Evolutionary conservation across 1,140 invertebrate genomes (phyloP).

Genomic region (Brachystomella parvula): DNA sequence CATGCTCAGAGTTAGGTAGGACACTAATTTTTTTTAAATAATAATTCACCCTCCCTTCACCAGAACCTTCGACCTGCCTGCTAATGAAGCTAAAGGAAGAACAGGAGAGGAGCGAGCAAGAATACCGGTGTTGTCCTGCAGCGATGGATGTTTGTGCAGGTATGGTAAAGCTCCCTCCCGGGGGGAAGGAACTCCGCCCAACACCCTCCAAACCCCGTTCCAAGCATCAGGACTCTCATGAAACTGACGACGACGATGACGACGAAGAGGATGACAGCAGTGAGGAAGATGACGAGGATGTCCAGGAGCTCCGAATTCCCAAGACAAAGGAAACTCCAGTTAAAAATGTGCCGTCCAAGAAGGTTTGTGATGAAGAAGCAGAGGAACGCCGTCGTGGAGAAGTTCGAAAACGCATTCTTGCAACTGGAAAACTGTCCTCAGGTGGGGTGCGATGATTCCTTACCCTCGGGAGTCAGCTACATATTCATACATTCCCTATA

Average conservation of each 20-base stretch:
- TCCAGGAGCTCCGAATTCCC: too few species aligned
- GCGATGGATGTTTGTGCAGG: constrained; percentile 31
- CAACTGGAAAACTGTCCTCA: constrained; percentile 35
- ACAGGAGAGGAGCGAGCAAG: constrained; percentile 19
- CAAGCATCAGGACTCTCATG: neutral
- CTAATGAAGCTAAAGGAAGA: constrained; percentile 38
- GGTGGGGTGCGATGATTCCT: constrained; percentile 18
- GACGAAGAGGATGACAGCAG: constrained; percentile 36
- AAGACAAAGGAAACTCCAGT: constrained; percentile 46
- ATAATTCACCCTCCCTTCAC: neutral
- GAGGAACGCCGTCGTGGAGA: constrained; percentile 15
- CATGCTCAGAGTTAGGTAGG: too few species aligned
- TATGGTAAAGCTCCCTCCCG: constrained; percentile 22
- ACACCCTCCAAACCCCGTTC: constrained; percentile 11
- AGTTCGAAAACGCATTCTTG: constrained; percentile 27
- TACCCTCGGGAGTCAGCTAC: neutral
- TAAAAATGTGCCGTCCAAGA: constrained; percentile 39
- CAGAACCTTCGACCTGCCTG: constrained; percentile 30
- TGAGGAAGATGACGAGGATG: constrained; percentile 7
- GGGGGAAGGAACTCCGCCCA: constrained; percentile 7
- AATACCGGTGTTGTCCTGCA: constrained; percentile 32
- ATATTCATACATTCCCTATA: neutral
- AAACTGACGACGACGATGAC: constrained; percentile 46
- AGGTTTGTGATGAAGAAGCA: constrained; percentile 31
- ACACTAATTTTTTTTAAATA: too few species aligned